Evolutionary conservation across 35 echinoderm and acorn worm species (phyloP).

Genomic region (Apostichopus parvimensis): DNA sequence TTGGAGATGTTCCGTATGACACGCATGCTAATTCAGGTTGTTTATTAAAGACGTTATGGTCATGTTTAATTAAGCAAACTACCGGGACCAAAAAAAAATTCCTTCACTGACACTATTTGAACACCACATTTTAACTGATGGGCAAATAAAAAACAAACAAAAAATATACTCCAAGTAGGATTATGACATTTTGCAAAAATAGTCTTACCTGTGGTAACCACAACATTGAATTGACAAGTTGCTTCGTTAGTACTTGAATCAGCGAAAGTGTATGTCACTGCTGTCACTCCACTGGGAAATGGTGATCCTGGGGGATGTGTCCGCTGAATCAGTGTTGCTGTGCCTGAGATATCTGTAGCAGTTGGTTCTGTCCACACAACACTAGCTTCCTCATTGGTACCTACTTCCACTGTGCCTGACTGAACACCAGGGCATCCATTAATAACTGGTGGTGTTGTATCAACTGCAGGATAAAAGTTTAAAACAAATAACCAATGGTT

Average conservation of each 20-base stretch:
- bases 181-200: not conserved
- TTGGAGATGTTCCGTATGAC: too few relatives aligned
- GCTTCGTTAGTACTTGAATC: conserved; percentile 54
- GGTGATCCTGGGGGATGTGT: conserved; percentile 11
- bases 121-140: too few relatives aligned
- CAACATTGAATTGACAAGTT: conserved; percentile 56
- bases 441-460: conserved; percentile 46
- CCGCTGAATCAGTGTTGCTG: not conserved
- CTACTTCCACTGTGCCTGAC: conserved; percentile 31
- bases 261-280: conserved; percentile 52
- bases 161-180: too few relatives aligned
- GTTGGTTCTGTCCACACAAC: conserved; percentile 47
- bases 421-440: conserved; percentile 37
- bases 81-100: too few relatives aligned
- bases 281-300: conserved; percentile 22
- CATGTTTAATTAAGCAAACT: too few relatives aligned
- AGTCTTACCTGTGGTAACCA: conserved; percentile 20
- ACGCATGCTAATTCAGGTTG: too few relatives aligned
- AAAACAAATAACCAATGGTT: not conserved
- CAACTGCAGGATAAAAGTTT: conserved; percentile 23
- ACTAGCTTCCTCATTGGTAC: not conserved
- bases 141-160: too few relatives aligned
- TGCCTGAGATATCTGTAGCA: conserved; percentile 52
- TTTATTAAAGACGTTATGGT: too few relatives aligned
- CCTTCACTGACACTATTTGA: too few relatives aligned